Percentiles rank a stretch among this genome's conserved stretches.
Conservation (phyloP, 2,113 vertebrate species). For the Hiodon alosoides region DNA sequence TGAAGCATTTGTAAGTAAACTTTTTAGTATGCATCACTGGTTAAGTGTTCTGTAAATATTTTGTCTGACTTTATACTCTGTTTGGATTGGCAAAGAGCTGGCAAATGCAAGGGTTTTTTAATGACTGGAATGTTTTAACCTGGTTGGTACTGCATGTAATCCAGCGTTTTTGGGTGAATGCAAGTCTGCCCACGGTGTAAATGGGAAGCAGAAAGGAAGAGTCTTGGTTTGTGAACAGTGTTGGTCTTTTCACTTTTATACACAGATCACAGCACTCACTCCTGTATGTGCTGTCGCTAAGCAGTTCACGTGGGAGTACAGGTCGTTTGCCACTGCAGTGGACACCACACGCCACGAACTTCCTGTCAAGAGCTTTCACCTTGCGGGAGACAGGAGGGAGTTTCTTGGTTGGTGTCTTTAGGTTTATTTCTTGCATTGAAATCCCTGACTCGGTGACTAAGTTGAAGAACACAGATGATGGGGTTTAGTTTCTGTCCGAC, state of each 20-base stretch:
- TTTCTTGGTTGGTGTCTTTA: constrained; percentile 66
- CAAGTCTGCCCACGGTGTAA: too few species aligned
- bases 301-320: constrained; percentile 69
- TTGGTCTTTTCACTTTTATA: constrained; percentile 1
- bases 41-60: too few species aligned
- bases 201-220: background rate
- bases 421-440: background rate
- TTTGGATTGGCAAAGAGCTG: too few species aligned
- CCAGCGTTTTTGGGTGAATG: too few species aligned
- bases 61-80: too few species aligned
- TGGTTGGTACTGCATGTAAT: too few species aligned
- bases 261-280: constrained; percentile 64
- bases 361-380: constrained; percentile 69
- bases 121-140: too few species aligned
- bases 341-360: constrained; percentile 75
- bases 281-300: constrained; percentile 53
- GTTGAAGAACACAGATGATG: background rate
- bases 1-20: too few species aligned
- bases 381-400: constrained; percentile 52
- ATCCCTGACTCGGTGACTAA: background rate
- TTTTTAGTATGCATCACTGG: too few species aligned
- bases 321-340: constrained; percentile 66
- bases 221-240: background rate
- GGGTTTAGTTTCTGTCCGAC: background rate
- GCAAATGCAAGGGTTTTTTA: too few species aligned